These are phyloP conservation scores for Clarias magur DNA, from an alignment of 2,113 vertebrate species.

Conservation along the genomic window DNA sequence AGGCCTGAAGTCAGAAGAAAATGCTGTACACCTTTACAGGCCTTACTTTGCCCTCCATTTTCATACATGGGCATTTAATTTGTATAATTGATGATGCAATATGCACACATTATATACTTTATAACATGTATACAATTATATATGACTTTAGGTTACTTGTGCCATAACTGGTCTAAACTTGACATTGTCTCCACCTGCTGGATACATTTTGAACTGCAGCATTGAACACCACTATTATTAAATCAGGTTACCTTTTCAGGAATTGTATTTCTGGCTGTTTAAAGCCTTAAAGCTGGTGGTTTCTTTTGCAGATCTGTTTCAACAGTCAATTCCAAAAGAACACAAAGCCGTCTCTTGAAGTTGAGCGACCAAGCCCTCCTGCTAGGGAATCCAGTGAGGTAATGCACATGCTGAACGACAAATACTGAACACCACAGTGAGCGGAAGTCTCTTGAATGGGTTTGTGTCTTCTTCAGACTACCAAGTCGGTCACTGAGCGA, in stretches of 20 bases:
- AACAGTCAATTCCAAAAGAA: constrained; percentile 33
- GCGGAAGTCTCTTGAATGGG: rapidly evolving
- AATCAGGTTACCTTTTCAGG: too few relatives aligned
- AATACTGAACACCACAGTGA: too few relatives aligned
- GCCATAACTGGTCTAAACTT: background rate
- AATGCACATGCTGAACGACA: too few relatives aligned
- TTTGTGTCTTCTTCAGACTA: background rate
- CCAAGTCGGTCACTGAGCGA: constrained; percentile 39
- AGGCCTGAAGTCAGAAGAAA: background rate
- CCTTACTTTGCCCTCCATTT: background rate
- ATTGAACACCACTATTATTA: too few relatives aligned
- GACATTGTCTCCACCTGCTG: background rate
- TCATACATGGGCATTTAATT: background rate
- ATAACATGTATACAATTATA: too few relatives aligned
- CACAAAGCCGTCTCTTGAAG: constrained; percentile 19
- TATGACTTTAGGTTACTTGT: too few relatives aligned
- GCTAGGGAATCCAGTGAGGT: constrained; percentile 25
- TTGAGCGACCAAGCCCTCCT: constrained; percentile 16
- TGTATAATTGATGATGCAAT: too few relatives aligned
- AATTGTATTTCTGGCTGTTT: background rate
- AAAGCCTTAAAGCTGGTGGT: background rate
- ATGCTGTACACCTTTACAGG: background rate
- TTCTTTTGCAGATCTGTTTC: constrained; percentile 27
- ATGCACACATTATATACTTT: too few relatives aligned
- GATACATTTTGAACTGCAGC: background rate